A percentile compares a stretch with the other conserved stretches of the same genome.
Conservation (phyloP, 2,888 invertebrate genomes). For the Tanaodytes sp. region DNA sequence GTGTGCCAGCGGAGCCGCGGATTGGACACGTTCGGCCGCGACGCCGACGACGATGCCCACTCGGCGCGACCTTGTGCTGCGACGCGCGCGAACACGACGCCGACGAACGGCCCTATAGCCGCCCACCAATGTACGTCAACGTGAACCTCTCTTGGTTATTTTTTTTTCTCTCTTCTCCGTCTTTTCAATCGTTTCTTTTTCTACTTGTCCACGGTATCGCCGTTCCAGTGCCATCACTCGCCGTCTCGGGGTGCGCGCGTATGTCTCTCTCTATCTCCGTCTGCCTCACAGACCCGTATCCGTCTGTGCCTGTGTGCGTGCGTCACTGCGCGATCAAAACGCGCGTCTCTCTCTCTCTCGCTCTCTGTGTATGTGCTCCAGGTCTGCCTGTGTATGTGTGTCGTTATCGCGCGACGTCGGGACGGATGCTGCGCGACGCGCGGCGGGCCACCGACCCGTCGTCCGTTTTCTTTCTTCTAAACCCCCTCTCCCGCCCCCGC, state of each 20-base stretch:
- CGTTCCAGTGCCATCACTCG: too few relatives aligned
- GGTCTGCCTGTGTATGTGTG: background rate
- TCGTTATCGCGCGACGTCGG: slow-evolving; percentile 42
- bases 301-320: background rate
- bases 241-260: too few relatives aligned
- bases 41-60: slow-evolving; percentile 25
- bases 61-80: slow-evolving; percentile 32
- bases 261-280: too few relatives aligned
- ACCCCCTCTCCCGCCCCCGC: slow-evolving; percentile 5
- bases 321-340: background rate
- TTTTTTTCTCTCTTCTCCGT: too few relatives aligned
- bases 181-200: too few relatives aligned
- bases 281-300: too few relatives aligned
- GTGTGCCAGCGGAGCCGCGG: slow-evolving; percentile 51
- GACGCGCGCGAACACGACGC: slow-evolving; percentile 36
- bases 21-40: slow-evolving; percentile 17
- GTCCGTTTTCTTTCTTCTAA: slow-evolving; percentile 1
- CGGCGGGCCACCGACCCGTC: slow-evolving; percentile 36
- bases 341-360: too few relatives aligned
- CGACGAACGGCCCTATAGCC: slow-evolving; percentile 29
- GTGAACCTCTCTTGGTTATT: too few relatives aligned
- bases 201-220: too few relatives aligned
- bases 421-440: slow-evolving; percentile 43
- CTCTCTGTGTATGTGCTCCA: background rate
- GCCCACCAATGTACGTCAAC: slow-evolving; percentile 9